These are phyloP conservation scores for Leucoptera coffeella DNA, from an alignment of 2,888 invertebrate genomes.

Conservation along the genomic window DNA sequence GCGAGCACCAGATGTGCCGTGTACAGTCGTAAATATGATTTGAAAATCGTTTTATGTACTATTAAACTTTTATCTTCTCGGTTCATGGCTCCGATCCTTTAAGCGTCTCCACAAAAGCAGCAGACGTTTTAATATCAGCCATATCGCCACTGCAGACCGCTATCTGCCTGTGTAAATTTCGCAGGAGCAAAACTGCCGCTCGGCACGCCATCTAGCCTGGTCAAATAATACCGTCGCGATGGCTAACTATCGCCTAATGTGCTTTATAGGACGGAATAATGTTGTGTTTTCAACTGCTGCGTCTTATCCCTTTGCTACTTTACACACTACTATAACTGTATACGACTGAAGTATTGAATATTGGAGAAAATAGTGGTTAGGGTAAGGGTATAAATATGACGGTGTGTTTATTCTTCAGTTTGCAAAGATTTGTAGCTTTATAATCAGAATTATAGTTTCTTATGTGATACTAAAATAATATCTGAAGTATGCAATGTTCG, in stretches of 20 bases:
- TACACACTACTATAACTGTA: too few relatives aligned
- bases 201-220: slow-evolving; percentile 42
- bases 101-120: slow-evolving; percentile 41
- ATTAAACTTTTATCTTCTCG: slow-evolving; percentile 51
- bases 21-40: slow-evolving; percentile 48
- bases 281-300: too few relatives aligned
- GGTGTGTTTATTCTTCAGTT: too few relatives aligned
- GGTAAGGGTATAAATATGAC: too few relatives aligned
- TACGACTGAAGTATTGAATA: too few relatives aligned
- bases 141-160: slow-evolving; percentile 18
- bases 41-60: slow-evolving; percentile 52
- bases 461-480: too few relatives aligned
- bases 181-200: slow-evolving; percentile 26
- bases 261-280: too few relatives aligned
- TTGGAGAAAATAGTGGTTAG: too few relatives aligned
- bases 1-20: slow-evolving; percentile 43
- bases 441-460: too few relatives aligned
- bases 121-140: slow-evolving; percentile 45
- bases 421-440: too few relatives aligned
- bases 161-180: slow-evolving; percentile 42
- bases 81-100: slow-evolving; percentile 23
- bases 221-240: slow-evolving; percentile 45
- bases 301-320: too few relatives aligned
- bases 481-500: too few relatives aligned
- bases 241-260: slow-evolving; percentile 46